These are phyloP conservation scores for Timema podura DNA, from an alignment of 2,888 invertebrate species.

Conservation along the genomic window DNA sequence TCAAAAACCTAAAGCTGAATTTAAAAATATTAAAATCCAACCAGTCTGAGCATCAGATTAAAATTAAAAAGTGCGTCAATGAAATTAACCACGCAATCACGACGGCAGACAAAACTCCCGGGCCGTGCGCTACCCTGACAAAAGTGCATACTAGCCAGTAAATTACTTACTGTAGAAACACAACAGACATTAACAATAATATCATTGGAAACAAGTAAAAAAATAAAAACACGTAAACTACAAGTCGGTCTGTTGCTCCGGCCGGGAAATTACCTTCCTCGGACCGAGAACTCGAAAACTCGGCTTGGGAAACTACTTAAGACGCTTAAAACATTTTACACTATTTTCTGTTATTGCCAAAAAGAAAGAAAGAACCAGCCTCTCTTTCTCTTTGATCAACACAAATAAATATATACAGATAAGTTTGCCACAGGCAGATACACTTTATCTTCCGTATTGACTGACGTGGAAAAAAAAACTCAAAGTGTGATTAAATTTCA, in stretches of 20 bases:
- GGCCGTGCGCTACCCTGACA: neutral
- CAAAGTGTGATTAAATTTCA: too few species aligned
- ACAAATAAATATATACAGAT: neutral
- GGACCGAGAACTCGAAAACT: neutral
- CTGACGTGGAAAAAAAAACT: too few species aligned
- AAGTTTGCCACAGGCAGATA: slow-evolving; percentile 25
- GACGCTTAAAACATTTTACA: too few species aligned
- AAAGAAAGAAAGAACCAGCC: too few species aligned
- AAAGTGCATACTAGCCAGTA: slow-evolving; percentile 42
- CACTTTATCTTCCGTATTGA: slow-evolving; percentile 18
- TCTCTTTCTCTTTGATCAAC: too few species aligned
- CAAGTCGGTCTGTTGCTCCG: slow-evolving; percentile 8
- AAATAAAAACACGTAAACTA: neutral
- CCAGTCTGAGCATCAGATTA: slow-evolving; percentile 24
- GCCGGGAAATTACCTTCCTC: slow-evolving; percentile 53
- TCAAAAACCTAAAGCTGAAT: slow-evolving; percentile 35
- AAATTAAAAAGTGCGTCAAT: slow-evolving; percentile 21
- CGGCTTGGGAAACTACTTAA: too few species aligned
- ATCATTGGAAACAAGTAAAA: slow-evolving; percentile 12
- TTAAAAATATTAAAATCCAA: slow-evolving; percentile 16
- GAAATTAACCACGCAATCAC: slow-evolving; percentile 33
- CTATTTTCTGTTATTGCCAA: too few species aligned
- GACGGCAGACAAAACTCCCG: slow-evolving; percentile 35
- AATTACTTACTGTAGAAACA: slow-evolving; percentile 39
- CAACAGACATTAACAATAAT: slow-evolving; percentile 24